Evolutionary conservation across 2,113 vertebrate genomes (phyloP).

Genomic region (Recurvirostra avosetta): DNA sequence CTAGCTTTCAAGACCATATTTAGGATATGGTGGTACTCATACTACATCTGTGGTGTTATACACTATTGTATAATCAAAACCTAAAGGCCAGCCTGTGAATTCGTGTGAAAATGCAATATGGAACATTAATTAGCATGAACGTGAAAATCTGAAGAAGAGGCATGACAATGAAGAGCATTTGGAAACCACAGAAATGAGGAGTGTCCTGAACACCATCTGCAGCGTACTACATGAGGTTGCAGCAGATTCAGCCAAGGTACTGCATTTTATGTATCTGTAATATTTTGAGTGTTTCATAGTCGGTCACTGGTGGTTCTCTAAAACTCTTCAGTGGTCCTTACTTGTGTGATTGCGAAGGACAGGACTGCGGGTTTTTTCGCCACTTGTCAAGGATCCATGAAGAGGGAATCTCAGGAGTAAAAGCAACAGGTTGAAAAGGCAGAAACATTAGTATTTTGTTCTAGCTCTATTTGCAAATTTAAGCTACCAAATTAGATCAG

Average conservation of each 20-base stretch:
- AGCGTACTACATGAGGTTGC: background rate
- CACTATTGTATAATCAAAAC: background rate
- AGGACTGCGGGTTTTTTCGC: background rate
- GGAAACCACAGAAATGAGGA: background rate
- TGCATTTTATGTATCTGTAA: background rate
- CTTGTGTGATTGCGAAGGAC: background rate
- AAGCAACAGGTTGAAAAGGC: background rate
- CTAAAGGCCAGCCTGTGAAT: background rate
- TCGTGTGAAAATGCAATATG: background rate
- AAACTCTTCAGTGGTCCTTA: background rate
- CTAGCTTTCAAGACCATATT: background rate
- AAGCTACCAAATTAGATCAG: background rate
- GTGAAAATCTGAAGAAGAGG: background rate
- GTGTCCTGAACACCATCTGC: background rate
- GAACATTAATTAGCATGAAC: background rate
- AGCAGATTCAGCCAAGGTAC: conserved; percentile 42
- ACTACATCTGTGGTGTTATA: background rate
- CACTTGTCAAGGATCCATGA: background rate
- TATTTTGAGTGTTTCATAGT: background rate
- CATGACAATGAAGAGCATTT: background rate
- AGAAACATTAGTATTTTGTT: background rate
- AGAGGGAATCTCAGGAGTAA: background rate
- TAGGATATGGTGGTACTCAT: background rate
- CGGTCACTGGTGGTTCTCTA: background rate
- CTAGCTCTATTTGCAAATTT: background rate